phyloP scores from a whole-genome alignment of 2,113 vertebrate genomes.

The Smithornis capensis region DNA sequence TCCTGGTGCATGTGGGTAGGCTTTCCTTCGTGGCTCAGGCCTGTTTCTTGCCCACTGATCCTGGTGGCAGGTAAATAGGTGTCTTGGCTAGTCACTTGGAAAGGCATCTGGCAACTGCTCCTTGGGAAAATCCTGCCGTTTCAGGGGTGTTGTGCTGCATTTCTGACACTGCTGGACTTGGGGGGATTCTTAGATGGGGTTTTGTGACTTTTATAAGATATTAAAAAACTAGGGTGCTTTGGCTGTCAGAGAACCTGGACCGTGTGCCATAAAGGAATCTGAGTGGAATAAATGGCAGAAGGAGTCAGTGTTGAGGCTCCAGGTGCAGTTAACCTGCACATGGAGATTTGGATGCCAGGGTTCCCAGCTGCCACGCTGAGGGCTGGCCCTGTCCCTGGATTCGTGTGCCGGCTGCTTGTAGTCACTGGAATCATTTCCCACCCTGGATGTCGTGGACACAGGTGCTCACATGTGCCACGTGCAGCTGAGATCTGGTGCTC shows the following conservation, averaged over 20 bases:
- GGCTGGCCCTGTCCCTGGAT: rapidly evolving
- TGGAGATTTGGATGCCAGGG: background rate
- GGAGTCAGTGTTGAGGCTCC: background rate
- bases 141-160: background rate
- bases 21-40: background rate
- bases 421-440: background rate
- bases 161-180: background rate
- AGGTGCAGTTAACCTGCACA: rapidly evolving
- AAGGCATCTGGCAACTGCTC: background rate
- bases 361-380: background rate
- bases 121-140: background rate
- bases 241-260: background rate
- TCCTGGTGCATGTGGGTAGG: background rate
- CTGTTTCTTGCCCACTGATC: background rate
- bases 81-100: background rate
- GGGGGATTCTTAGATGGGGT: background rate
- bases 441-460: rapidly evolving
- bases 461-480: rapidly evolving
- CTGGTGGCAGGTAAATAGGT: background rate
- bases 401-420: background rate
- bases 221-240: background rate
- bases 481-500: background rate
- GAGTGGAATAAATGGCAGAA: background rate
- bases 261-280: background rate
- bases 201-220: background rate